A percentile compares a stretch with the other conserved stretches of the same genome.
phyloP scores from a whole-genome alignment of 1,140 invertebrate species.

The Drosophila chauvacae region DNA sequence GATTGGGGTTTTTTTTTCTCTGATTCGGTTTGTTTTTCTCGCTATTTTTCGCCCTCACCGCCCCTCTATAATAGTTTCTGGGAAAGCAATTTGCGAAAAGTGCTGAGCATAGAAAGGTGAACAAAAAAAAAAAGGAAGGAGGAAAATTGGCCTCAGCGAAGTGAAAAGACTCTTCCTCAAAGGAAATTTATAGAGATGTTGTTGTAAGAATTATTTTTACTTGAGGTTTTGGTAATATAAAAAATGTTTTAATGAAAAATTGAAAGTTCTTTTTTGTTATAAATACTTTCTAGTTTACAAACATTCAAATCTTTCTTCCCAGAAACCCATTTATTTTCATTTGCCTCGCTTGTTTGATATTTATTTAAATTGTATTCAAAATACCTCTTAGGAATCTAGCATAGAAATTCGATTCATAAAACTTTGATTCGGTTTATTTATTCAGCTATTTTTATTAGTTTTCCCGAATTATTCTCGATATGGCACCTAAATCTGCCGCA shows the following conservation, averaged over 20 bases:
- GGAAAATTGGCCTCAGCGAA: neutral
- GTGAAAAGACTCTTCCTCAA: constrained; percentile 4
- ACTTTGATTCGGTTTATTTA: constrained; percentile 23
- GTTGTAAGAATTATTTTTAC: neutral
- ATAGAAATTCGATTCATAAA: constrained; percentile 2
- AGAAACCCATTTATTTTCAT: neutral
- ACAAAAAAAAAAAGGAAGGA: neutral
- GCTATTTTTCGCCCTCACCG: neutral
- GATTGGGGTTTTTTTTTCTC: constrained; percentile 19
- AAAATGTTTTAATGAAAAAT: too few species aligned
- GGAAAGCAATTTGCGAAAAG: constrained; percentile 33
- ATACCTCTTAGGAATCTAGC: neutral
- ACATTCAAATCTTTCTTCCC: too few species aligned
- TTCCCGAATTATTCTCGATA: neutral
- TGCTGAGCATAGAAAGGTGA: neutral
- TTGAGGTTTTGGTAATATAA: neutral
- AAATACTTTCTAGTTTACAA: neutral
- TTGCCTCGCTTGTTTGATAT: neutral
- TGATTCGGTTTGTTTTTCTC: constrained; percentile 22
- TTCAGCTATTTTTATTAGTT: constrained; percentile 30
- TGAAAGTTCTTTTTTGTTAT: too few species aligned
- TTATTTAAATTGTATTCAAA: constrained; percentile 4
- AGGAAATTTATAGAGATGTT: neutral
- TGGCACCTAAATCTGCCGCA: neutral
- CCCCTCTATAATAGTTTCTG: constrained; percentile 16